Evolutionary conservation across 2,113 vertebrate species (phyloP), one percentile per base, ranked within the genome.

Genomic region (Pitta sordida): DNA sequence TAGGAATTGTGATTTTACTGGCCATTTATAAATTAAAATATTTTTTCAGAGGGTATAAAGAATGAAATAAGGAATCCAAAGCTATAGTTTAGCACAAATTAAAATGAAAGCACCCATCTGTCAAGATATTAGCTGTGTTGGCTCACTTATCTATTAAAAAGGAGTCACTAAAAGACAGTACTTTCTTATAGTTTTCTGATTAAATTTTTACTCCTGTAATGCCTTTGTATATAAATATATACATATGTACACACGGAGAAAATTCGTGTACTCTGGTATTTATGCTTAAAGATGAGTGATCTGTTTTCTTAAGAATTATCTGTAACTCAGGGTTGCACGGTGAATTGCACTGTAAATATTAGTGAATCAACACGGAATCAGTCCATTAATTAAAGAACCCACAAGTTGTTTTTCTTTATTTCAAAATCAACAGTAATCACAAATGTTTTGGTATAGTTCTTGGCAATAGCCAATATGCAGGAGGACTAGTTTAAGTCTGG

Each of bases 21-120:
- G 24, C 12, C 21, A n/a, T 74, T 96, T 70, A 48, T 65, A 75
- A 37, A 10, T 58, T 58, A 19, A 37, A 89, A 49, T 13, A 51
- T 65, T 92, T 86, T n/a, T 94, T 11, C 17, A 30, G 81, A 63
- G 10, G n/a, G 13, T 24, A 52, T 26, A 65, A 92, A 93, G 56
- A 46, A 23, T 16, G 0, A 79, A 70, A 53, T 10, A 84, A 78
- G 11, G 41, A 68, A 70, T 53, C 11, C 23, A 36, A 73, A 79
- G 68, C 6, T 9, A 21, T 63, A 30, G 51, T 75, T 89, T 46
- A 80, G 32, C 22, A 64, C 8, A 63, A 60, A 14, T 8, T 18
- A 75, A 78, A 60, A 58, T 41, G 1, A 52, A 88, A 91, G 30
- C 43, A 56, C 0, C 0, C 3, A 19, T 58, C 62, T 82, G 15